Conservation (phyloP, 2,797 vertebrate species). For the Tenualosa ilisha region DNA sequence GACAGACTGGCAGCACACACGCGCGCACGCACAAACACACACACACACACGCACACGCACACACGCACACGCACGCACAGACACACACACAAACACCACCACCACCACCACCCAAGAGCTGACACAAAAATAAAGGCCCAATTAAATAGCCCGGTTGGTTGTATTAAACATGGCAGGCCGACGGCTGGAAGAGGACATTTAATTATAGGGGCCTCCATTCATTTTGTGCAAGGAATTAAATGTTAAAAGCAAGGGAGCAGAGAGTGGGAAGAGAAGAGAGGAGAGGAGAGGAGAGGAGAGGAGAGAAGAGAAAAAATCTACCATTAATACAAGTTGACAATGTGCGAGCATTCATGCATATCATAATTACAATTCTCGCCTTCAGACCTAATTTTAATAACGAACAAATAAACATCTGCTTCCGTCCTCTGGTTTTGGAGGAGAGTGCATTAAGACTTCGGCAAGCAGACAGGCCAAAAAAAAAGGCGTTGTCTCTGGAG, state of each 20-base stretch:
- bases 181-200: neutral
- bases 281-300: constrained; percentile 37
- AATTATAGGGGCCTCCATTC: neutral
- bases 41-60: neutral
- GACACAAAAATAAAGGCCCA: neutral
- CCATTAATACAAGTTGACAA: neutral
- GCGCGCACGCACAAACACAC: neutral
- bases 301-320: neutral
- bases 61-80: neutral
- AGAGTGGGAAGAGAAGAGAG: constrained; percentile 19
- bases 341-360: neutral
- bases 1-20: constrained; percentile 22
- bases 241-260: neutral
- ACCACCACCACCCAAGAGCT: neutral
- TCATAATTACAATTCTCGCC: neutral
- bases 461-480: neutral
- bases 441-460: neutral
- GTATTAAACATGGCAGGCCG: neutral
- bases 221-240: neutral
- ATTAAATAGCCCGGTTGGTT: neutral
- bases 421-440: neutral
- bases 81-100: constrained; percentile 1
- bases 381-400: neutral
- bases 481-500: neutral
- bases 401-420: neutral